Percentiles rank a stretch among this genome's conserved stretches.
Evolutionary conservation across 2,888 invertebrate genomes (phyloP).

Genomic region (Sphaerophoria taeniata): DNA sequence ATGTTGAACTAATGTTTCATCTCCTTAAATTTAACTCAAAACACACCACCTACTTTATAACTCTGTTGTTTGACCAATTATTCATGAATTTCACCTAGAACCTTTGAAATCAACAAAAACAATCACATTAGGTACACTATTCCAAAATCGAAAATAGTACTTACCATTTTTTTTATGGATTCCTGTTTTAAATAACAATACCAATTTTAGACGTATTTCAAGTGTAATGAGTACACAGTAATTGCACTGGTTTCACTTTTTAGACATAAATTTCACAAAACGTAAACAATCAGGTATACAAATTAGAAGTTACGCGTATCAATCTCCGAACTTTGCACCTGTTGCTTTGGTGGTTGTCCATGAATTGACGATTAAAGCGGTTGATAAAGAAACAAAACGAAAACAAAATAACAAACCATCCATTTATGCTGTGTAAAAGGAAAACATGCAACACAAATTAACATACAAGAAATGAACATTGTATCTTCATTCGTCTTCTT

Average conservation of each 20-base stretch:
- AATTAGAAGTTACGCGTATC: neutral
- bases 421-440: constrained; percentile 39
- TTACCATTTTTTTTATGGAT: neutral
- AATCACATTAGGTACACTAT: too few relatives aligned
- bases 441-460: constrained; percentile 11
- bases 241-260: constrained; percentile 32
- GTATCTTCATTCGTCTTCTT: too few relatives aligned
- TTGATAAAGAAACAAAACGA: constrained; percentile 18
- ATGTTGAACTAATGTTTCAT: too few relatives aligned
- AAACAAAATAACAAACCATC: constrained; percentile 1
- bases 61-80: too few relatives aligned
- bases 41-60: too few relatives aligned
- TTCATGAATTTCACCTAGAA: too few relatives aligned
- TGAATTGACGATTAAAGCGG: constrained; percentile 39
- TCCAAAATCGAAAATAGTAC: neutral
- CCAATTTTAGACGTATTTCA: neutral
- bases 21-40: too few relatives aligned
- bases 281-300: neutral
- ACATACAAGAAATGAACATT: neutral
- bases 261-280: constrained; percentile 10
- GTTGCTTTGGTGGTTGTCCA: constrained; percentile 49
- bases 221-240: neutral
- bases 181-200: neutral
- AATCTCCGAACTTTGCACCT: constrained; percentile 31
- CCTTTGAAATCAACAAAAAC: too few relatives aligned